Conservation (phyloP, 2,888 invertebrate species). For the Tetanocera ferruginea region DNA sequence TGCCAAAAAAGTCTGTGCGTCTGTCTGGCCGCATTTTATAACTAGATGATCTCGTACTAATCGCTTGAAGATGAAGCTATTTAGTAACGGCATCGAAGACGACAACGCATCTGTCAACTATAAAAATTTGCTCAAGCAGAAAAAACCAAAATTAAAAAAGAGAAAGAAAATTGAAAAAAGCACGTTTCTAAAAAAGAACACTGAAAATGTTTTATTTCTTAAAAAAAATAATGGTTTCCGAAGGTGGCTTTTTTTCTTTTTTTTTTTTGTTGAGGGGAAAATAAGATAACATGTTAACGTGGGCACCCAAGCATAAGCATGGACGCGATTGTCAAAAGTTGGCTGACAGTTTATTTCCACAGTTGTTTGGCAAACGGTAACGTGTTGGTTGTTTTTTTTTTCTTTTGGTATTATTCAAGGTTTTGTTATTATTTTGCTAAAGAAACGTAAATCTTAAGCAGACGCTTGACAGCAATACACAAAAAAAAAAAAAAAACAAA, state of each 20-base stretch:
- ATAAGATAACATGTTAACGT: background rate
- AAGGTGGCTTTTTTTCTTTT: background rate
- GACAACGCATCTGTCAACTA: background rate
- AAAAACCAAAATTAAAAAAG: background rate
- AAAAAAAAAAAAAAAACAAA: too few relatives aligned
- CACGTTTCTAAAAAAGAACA: background rate
- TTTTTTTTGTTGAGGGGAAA: too few relatives aligned
- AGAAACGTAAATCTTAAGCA: background rate
- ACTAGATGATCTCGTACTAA: background rate
- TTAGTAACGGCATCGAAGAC: background rate
- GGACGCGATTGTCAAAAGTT: background rate
- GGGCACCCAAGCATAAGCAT: background rate
- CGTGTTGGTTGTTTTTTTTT: background rate
- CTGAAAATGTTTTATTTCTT: background rate
- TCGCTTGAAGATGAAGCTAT: background rate
- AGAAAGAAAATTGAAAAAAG: background rate
- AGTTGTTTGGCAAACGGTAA: background rate
- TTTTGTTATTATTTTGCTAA: background rate
- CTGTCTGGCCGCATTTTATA: too few relatives aligned
- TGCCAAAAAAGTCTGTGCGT: too few relatives aligned
- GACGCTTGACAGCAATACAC: too few relatives aligned
- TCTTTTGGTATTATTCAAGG: background rate
- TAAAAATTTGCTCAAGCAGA: background rate
- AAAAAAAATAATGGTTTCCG: background rate
- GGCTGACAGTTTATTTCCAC: background rate